Conservation (phyloP, 1,140 invertebrate species). For the Nebria ingens region DNA sequence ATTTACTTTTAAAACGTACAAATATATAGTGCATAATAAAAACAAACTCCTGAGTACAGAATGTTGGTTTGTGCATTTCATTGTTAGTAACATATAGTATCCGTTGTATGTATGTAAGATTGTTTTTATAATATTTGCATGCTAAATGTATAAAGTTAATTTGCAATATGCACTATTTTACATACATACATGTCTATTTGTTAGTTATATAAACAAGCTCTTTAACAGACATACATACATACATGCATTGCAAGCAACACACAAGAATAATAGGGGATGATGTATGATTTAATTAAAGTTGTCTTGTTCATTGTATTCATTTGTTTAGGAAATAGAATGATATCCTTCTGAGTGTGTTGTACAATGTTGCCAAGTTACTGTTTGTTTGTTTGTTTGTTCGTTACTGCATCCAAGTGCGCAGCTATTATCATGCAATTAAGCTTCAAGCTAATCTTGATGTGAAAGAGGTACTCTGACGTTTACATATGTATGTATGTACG, state of each 20-base stretch:
- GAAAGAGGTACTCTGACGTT: conserved; percentile 19
- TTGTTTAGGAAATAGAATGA: conserved; percentile 33
- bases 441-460: conserved; percentile 21
- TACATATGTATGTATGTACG: conserved; percentile 25
- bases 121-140: no score
- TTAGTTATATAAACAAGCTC: neutral
- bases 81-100: no score
- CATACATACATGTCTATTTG: neutral
- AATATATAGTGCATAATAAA: no score
- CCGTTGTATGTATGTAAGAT: no score
- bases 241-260: neutral
- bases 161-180: neutral
- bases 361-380: conserved; percentile 15
- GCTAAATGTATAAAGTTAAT: neutral
- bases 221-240: neutral
- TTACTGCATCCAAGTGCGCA: conserved; percentile 10
- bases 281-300: conserved; percentile 33
- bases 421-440: conserved; percentile 28
- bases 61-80: no score
- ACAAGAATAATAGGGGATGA: conserved; percentile 20
- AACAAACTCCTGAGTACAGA: no score
- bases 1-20: no score
- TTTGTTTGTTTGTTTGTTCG: neutral
- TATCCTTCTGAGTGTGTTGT: conserved; percentile 21
- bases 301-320: conserved; percentile 33